Percentiles rank a stretch among this genome's conserved stretches.
These are phyloP conservation scores for Mesoligia furuncula DNA, from an alignment of 2,888 invertebrate genomes.

Conservation along the genomic window DNA sequence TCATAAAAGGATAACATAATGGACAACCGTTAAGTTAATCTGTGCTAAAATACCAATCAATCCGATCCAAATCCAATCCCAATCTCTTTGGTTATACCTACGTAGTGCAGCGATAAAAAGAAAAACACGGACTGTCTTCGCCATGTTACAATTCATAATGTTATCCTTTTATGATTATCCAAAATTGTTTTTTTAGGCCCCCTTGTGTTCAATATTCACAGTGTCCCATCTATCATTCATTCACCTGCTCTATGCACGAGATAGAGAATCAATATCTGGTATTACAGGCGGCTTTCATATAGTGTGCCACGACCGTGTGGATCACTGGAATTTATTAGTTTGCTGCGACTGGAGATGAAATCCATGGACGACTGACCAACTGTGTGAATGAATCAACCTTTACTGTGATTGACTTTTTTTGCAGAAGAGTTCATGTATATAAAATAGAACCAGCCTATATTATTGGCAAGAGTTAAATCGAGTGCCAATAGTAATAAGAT, in stretches of 20 bases:
- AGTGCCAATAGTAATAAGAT: no score
- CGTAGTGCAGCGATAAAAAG: no score
- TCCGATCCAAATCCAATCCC: no score
- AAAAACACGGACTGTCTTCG: no score
- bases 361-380: slow-evolving; percentile 43
- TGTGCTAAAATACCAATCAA: no score
- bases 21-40: no score
- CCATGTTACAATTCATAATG: no score
- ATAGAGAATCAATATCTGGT: slow-evolving; percentile 77
- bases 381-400: slow-evolving; percentile 39
- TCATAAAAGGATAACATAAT: no score
- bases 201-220: not conserved
- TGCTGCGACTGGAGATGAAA: slow-evolving; percentile 53
- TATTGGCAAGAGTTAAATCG: not conserved
- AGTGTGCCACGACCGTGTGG: slow-evolving; percentile 56
- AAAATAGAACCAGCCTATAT: no score
- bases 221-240: slow-evolving; percentile 25
- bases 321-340: slow-evolving; percentile 66
- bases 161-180: no score
- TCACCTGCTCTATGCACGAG: slow-evolving; percentile 48
- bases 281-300: slow-evolving; percentile 74
- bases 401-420: not conserved
- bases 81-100: no score
- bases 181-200: no score
- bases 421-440: not conserved